Evolutionary conservation across 2,888 invertebrate genomes (phyloP), one percentile per base, ranked within the genome.

Genomic region (Limnephilus marmoratus): DNA sequence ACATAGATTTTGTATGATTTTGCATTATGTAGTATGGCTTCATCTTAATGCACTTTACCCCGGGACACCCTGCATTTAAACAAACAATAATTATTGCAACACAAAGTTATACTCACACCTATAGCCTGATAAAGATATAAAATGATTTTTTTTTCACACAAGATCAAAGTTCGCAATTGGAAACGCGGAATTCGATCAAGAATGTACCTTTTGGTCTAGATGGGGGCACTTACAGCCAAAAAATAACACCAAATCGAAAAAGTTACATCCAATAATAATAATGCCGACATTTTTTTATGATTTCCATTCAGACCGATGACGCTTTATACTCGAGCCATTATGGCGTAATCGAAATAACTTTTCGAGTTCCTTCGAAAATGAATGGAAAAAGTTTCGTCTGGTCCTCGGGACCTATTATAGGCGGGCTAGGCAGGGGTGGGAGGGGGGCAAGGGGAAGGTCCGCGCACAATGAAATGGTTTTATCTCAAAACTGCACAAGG

Each of bases 181-280:
- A 24, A 24, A 0, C 5, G 24, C 24, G 68, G 68, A 68, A n/a
- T 68, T 68, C 68, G 68, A 24, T 68, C 68, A 68, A n/a, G n/a
- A 68, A 68, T 68, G 24, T 24, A 68, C 24, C 5, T 68, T 24
- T n/a, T 68, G 24, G 24, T 68, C 68, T 68, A 9, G 68, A 68
- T 68, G 68, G 24, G 9, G 68, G 24, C 68, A 68, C 68, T 68
- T 68, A 68, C 68, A 68, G 68, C 24, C 24, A 68, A 68, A 68
- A 68, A 68, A 68, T 68, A 68, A 68, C 68, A 68, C 68, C 24
- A 68, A 68, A 68, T 68, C 68, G 68, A 68, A 68, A 68, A 68
- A 68, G 68, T 68, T 68, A 68, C 68, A 68, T n/a, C 68, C 68
- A 68, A 68, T 68, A 68, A 68, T 68, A 68, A 68, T 68, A 68